These are phyloP conservation scores for Equus przewalskii DNA, from an alignment of 2,113 vertebrate species.

Conservation along the genomic window DNA sequence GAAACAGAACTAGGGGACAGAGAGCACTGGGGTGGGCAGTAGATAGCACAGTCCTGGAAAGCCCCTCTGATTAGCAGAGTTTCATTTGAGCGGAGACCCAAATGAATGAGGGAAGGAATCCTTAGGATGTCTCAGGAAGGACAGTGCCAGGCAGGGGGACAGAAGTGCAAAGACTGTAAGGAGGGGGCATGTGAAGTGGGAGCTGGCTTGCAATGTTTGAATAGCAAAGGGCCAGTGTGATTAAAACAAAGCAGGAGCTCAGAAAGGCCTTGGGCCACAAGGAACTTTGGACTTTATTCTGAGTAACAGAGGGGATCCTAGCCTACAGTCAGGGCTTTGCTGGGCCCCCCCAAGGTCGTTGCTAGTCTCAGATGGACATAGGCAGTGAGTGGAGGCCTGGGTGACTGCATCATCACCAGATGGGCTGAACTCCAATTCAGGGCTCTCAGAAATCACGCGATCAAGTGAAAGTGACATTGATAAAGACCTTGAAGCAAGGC, in stretches of 20 bases:
- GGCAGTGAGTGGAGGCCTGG: neutral
- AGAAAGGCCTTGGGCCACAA: neutral
- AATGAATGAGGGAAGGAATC: neutral
- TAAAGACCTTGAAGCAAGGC: neutral
- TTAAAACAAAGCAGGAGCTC: neutral
- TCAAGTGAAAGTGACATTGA: neutral
- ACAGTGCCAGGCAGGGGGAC: neutral
- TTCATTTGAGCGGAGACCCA: neutral
- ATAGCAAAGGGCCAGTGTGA: neutral
- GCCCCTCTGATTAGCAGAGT: neutral
- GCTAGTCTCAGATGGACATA: neutral
- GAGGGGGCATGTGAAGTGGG: neutral
- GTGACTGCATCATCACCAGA: neutral
- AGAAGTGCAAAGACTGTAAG: too few relatives aligned
- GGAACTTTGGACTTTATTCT: neutral
- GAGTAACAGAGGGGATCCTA: neutral
- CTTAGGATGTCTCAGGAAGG: neutral
- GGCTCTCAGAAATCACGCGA: neutral
- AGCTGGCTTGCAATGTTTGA: neutral
- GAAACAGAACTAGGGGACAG: neutral
- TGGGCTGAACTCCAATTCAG: neutral
- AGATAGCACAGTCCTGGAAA: neutral
- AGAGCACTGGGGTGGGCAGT: neutral
- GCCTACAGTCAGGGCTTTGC: neutral
- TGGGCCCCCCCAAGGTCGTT: neutral